phyloP scores from a whole-genome alignment of 2,113 vertebrate species.

The Apodemus speciosus region DNA sequence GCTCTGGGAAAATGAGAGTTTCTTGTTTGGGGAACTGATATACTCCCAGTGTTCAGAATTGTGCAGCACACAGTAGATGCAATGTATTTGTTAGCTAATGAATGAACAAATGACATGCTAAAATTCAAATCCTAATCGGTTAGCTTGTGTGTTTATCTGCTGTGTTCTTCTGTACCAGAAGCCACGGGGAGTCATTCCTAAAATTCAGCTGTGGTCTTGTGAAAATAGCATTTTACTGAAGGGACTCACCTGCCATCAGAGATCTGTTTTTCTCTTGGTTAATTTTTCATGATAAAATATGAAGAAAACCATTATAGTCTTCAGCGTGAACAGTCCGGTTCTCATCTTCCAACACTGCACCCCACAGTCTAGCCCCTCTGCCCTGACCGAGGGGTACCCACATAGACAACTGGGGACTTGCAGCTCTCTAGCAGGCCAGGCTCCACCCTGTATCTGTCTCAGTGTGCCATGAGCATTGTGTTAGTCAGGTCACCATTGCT shows the following conservation, averaged over 20 bases:
- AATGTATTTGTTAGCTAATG: neutral
- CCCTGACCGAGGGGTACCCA: neutral
- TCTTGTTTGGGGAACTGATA: neutral
- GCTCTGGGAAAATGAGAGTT: neutral
- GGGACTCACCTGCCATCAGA: neutral
- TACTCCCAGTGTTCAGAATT: neutral
- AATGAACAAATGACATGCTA: neutral
- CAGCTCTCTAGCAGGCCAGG: neutral
- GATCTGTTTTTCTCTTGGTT: neutral
- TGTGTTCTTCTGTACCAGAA: neutral
- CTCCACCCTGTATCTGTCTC: rapidly evolving
- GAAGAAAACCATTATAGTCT: neutral
- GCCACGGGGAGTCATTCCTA: neutral
- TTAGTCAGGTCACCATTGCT: neutral
- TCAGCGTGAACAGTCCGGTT: neutral
- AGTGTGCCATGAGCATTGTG: neutral
- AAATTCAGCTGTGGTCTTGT: neutral
- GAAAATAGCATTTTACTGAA: neutral
- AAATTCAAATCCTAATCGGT: neutral
- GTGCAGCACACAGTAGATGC: neutral
- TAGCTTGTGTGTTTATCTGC: neutral
- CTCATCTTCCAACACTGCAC: neutral
- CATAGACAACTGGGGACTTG: neutral
- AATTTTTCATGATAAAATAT: neutral
- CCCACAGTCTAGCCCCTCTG: too few species aligned